Percentiles rank a stretch among this genome's conserved stretches.
phyloP scores from a whole-genome alignment of 2,888 invertebrate species.

The Platerodrilus igneus region DNA sequence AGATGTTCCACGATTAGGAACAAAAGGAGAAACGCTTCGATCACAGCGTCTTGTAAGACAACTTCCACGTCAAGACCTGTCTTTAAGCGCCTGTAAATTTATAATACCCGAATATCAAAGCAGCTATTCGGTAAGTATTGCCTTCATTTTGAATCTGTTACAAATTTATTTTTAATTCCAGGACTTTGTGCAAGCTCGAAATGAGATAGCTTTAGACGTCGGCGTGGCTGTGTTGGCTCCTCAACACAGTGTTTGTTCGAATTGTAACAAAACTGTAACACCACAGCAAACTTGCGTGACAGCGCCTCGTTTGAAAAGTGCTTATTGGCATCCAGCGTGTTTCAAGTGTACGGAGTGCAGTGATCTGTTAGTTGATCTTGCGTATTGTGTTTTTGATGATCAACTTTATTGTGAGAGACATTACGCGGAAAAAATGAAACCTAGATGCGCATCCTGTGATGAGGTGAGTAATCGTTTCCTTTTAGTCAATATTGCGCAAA shows the following conservation, averaged over 20 bases:
- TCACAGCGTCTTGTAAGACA: constrained; percentile 81
- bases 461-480: constrained; percentile 95
- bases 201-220: constrained; percentile 94
- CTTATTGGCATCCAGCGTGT: constrained; percentile 88
- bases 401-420: constrained; percentile 89
- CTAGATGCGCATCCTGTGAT: constrained; percentile 94
- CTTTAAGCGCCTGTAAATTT: constrained; percentile 82
- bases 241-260: constrained; percentile 58
- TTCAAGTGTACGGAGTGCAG: constrained; percentile 86
- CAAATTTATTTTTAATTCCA: constrained; percentile 41
- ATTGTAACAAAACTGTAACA: constrained; percentile 75
- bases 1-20: constrained; percentile 58
- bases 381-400: constrained; percentile 89
- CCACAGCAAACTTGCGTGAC: constrained; percentile 75
- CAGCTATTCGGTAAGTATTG: constrained; percentile 59
- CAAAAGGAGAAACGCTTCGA: constrained; percentile 75
- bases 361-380: constrained; percentile 91
- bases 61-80: constrained; percentile 91
- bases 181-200: constrained; percentile 90
- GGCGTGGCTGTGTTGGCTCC: constrained; percentile 53
- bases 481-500: too few relatives aligned
- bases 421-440: constrained; percentile 93
- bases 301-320: constrained; percentile 40
- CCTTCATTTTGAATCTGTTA: neutral
- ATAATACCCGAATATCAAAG: constrained; percentile 72